These are phyloP conservation scores for Allolobophora icterica DNA, from an alignment of 2,888 invertebrate species.

Conservation along the genomic window DNA sequence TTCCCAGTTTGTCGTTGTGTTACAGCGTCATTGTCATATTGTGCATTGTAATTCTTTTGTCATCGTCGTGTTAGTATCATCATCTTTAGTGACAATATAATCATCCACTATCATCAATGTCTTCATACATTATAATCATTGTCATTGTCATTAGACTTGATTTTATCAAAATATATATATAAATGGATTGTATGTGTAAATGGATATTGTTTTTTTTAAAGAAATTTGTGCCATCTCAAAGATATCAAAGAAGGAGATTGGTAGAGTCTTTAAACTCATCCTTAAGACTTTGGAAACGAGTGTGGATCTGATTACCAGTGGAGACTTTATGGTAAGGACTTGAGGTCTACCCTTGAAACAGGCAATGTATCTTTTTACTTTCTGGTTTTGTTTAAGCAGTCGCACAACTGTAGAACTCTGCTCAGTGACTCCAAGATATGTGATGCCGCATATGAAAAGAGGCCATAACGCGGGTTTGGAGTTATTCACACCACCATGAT, in stretches of 20 bases:
- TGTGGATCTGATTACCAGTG: slow-evolving; percentile 95
- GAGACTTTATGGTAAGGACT: slow-evolving; percentile 91
- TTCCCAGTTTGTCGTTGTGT: not conserved
- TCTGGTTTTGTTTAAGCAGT: not conserved
- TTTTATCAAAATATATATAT: not conserved
- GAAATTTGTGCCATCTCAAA: slow-evolving; percentile 99
- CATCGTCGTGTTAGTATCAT: not conserved
- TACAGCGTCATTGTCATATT: not conserved
- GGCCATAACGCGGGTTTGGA: too few relatives aligned
- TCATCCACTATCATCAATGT: not conserved
- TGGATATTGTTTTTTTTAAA: slow-evolving; percentile 39
- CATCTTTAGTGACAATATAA: not conserved
- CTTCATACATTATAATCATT: not conserved
- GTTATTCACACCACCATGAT: too few relatives aligned
- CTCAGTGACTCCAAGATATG: not conserved
- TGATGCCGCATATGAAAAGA: too few relatives aligned
- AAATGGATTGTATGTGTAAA: too few relatives aligned
- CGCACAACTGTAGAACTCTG: not conserved
- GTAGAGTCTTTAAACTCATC: slow-evolving; percentile 95
- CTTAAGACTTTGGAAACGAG: slow-evolving; percentile 94
- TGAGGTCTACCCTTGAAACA: not conserved
- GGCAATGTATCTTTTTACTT: not conserved
- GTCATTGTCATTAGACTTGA: not conserved
- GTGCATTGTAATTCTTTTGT: not conserved
- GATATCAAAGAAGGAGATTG: slow-evolving; percentile 98